A percentile compares a stretch with the other conserved stretches of the same genome.
These are phyloP conservation scores for Delphinapterus leucas DNA, from an alignment of 2,113 vertebrate genomes.

Conservation along the genomic window DNA sequence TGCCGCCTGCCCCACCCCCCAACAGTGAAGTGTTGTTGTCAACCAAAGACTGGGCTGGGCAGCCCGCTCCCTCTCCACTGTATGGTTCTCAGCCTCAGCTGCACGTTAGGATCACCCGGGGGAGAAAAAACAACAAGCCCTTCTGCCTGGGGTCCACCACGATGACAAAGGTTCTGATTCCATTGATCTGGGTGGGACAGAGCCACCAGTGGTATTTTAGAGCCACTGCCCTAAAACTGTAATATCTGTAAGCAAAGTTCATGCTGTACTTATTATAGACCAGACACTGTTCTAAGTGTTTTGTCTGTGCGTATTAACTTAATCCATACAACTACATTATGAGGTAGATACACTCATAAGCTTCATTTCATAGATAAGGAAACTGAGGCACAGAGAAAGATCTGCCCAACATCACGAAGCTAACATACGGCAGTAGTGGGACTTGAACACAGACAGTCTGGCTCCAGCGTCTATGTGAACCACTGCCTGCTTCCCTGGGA, in stretches of 20 bases:
- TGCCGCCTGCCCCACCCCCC: not conserved
- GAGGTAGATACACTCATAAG: not conserved
- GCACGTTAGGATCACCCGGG: rapidly evolving
- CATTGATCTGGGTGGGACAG: not conserved
- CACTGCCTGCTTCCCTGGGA: not conserved
- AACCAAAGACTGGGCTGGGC: not conserved
- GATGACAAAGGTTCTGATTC: not conserved
- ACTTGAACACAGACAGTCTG: not conserved
- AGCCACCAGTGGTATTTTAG: not conserved
- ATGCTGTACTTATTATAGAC: not conserved
- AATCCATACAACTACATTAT: not conserved
- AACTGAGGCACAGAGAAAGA: not conserved
- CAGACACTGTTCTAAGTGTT: not conserved
- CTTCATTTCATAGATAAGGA: not conserved
- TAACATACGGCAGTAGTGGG: not conserved
- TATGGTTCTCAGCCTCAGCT: not conserved
- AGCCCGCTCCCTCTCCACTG: not conserved
- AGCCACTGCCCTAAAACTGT: not conserved
- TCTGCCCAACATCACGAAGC: not conserved
- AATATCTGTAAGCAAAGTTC: not conserved
- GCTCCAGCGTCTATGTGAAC: too few species aligned
- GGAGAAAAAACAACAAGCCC: not conserved
- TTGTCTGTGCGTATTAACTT: not conserved
- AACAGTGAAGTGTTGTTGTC: not conserved
- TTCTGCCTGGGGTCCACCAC: not conserved